A percentile compares a stretch with the other conserved stretches of the same genome.
phyloP scores from a whole-genome alignment of 2,113 vertebrate genomes.

The Menura novaehollandiae region DNA sequence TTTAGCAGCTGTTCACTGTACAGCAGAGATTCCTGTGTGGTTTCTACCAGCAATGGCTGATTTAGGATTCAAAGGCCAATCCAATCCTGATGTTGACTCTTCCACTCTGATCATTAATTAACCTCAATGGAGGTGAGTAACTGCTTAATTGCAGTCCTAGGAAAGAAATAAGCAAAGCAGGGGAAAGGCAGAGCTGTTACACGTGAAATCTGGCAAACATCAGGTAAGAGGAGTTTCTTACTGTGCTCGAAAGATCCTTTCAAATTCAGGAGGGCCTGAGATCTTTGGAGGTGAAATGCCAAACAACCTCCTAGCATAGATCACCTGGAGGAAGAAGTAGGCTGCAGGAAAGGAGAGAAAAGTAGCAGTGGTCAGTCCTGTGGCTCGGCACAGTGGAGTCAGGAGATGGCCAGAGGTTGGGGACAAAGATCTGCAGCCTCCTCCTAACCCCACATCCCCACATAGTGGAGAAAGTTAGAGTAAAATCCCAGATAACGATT shows the following conservation, averaged over 20 bases:
- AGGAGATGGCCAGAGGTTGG: background rate
- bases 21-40: background rate
- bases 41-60: background rate
- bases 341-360: constrained; percentile 67
- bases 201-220: background rate
- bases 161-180: background rate
- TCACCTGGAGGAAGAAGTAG: constrained; percentile 91
- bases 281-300: constrained; percentile 79
- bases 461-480: background rate
- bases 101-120: background rate
- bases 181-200: background rate
- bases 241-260: constrained; percentile 90
- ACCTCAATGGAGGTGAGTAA: background rate
- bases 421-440: background rate
- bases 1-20: background rate
- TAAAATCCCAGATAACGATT: background rate
- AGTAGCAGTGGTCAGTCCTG: background rate
- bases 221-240: constrained; percentile 60
- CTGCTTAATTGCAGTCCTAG: background rate
- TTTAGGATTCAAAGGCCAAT: background rate
- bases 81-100: background rate
- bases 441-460: background rate
- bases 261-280: constrained; percentile 82
- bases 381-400: background rate
- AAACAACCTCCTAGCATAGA: constrained; percentile 79